Conservation (phyloP, 2,113 vertebrate species). For the Scomber japonicus region DNA sequence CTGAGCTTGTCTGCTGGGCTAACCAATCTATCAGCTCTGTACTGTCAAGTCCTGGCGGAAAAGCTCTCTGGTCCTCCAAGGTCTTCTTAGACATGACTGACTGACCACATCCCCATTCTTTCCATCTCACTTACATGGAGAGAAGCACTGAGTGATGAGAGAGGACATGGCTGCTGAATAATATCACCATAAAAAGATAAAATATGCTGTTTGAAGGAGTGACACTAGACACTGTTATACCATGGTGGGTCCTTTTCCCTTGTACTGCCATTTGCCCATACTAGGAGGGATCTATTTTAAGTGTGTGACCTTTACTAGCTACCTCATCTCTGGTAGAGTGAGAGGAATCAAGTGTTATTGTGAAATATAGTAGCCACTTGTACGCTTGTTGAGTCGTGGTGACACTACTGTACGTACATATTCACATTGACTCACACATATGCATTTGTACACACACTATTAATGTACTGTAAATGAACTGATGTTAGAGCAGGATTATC, state of each 20-base stretch:
- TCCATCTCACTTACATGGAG: conserved; percentile 74
- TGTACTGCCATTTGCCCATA: conserved; percentile 48
- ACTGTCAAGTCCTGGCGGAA: conserved; percentile 62
- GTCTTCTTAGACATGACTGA: conserved; percentile 82
- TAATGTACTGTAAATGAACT: conserved; percentile 23
- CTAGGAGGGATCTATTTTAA: conserved; percentile 67
- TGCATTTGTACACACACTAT: neutral
- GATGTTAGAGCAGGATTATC: conserved; percentile 39
- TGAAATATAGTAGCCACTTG: conserved; percentile 40
- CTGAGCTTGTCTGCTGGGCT: conserved; percentile 52
- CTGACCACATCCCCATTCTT: conserved; percentile 74
- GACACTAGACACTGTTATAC: conserved; percentile 38
- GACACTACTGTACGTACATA: neutral
- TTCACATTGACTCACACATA: neutral
- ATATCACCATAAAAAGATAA: conserved; percentile 78
- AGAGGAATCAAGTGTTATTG: conserved; percentile 43
- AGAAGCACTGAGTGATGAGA: conserved; percentile 69
- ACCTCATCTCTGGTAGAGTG: conserved; percentile 46
- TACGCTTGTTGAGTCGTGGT: conserved; percentile 17
- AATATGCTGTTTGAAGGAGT: conserved; percentile 47
- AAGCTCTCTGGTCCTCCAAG: conserved; percentile 73
- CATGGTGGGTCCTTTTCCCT: neutral
- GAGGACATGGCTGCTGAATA: conserved; percentile 61
- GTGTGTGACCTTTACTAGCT: conserved; percentile 65
- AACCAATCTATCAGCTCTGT: conserved; percentile 68